Evolutionary conservation across 2,113 vertebrate genomes (phyloP), one percentile per base, ranked within the genome.

Genomic region (Strigops habroptila): DNA sequence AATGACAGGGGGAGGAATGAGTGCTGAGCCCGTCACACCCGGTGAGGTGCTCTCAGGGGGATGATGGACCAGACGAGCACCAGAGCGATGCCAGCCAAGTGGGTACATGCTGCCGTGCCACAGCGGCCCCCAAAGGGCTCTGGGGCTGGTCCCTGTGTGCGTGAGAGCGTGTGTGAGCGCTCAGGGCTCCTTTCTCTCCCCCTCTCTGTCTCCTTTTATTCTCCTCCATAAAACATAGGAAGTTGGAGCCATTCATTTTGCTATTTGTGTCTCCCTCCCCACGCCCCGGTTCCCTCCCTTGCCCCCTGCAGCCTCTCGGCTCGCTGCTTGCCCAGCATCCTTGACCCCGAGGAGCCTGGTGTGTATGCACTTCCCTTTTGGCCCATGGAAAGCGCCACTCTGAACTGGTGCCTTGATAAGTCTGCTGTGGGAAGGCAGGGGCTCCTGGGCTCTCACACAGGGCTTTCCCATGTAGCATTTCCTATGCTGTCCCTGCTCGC

Each of bases 351-450:
- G 97, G 28, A 82, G 97, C 95, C 91, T 94, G 89, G 94, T 97
- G 97, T 97, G 96, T 93, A 14, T 97, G 78, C 74, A 97, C 93
- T 98, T 98, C 98, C 98, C 97, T 98, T 97, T 97, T 97, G 96
- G 97, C 97, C 94, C 76, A 86, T 89, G 95, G 93, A 96, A 97
- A 97, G 93, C 82, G 41, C 97, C 97, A 94, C 94, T 95, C 95
- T 81, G 83, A 96, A 86, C 85, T 85, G 96, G 95, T 88, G 96
- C 96, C 97, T 97, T 94, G 97, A 93, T 97, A 96, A 96, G 74
- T 95, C 83, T 94, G 80, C 70, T 97, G 98, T 98, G 98, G 98
- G 98, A 98, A 98, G 98, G 90, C 90, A 83, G 76, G 85, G 63
- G 87, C 94, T 79, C 82, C 97, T 91, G 82, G 81, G 97, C 98